Evolutionary conservation across 2,113 vertebrate genomes (phyloP).

Genomic region (Atractosteus spatula): DNA sequence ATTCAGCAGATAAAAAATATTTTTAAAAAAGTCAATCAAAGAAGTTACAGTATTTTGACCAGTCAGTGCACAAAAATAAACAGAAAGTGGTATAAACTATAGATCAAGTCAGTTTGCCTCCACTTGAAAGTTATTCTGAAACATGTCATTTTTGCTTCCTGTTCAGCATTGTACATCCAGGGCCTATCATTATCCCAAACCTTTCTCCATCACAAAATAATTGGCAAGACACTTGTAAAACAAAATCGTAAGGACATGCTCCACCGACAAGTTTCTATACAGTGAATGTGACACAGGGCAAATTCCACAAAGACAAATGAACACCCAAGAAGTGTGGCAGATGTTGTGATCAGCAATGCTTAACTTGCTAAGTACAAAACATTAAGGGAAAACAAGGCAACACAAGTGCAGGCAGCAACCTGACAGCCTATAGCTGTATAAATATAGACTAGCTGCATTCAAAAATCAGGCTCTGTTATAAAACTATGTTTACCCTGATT

Average conservation of each 20-base stretch:
- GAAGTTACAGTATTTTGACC: background rate
- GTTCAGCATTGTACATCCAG: constrained; percentile 16
- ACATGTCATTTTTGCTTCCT: constrained; percentile 26
- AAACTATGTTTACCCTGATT: no score
- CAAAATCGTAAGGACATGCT: constrained; percentile 17
- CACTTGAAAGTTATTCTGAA: constrained; percentile 17
- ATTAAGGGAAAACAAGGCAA: constrained; percentile 18
- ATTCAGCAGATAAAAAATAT: no score
- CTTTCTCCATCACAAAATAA: constrained; percentile 18
- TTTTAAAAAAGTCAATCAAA: no score
- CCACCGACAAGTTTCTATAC: constrained; percentile 26
- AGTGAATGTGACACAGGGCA: constrained; percentile 20
- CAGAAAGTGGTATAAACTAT: background rate
- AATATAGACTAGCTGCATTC: no score
- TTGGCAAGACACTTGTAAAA: constrained; percentile 16
- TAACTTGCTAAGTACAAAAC: constrained; percentile 20
- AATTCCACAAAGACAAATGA: constrained; percentile 25
- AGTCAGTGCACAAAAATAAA: background rate
- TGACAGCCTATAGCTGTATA: no score
- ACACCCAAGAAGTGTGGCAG: constrained; percentile 23
- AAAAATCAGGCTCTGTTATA: no score
- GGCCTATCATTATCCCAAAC: constrained; percentile 21
- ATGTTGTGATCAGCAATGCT: constrained; percentile 34
- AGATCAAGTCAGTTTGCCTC: constrained; percentile 12
- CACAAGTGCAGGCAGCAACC: background rate